Conservation (phyloP, 2,888 invertebrate genomes). For the Pseudococcus longispinus region DNA sequence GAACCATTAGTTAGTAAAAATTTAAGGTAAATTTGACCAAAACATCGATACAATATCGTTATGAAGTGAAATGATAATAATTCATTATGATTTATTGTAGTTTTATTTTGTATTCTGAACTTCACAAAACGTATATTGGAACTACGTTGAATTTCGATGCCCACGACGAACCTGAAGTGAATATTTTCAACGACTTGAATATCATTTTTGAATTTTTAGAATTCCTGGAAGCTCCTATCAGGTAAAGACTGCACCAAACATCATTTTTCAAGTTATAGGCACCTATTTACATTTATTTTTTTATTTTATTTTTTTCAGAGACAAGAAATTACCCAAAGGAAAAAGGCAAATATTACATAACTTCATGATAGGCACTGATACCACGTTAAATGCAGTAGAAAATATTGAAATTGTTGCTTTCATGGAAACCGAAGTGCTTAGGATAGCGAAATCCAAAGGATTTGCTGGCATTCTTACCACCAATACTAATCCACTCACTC, state of each 20-base stretch:
- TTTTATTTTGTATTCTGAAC: constrained; percentile 70
- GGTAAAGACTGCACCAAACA: no score
- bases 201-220: constrained; percentile 83
- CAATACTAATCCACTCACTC: constrained; percentile 87
- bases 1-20: constrained; percentile 71
- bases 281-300: neutral
- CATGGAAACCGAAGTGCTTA: constrained; percentile 78
- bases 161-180: constrained; percentile 78
- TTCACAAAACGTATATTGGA: constrained; percentile 70
- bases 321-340: constrained; percentile 69
- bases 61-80: neutral
- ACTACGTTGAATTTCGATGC: constrained; percentile 83
- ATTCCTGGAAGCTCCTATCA: constrained; percentile 75
- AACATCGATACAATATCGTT: neutral
- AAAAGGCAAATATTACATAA: constrained; percentile 78
- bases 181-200: constrained; percentile 72
- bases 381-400: constrained; percentile 72
- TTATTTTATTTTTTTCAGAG: constrained; percentile 36
- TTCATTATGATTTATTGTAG: constrained; percentile 63
- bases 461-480: constrained; percentile 84
- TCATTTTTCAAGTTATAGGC: constrained; percentile 37
- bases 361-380: constrained; percentile 86
- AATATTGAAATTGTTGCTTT: constrained; percentile 81
- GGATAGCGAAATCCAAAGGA: constrained; percentile 70
- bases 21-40: constrained; percentile 63